A percentile compares a stretch with the other conserved stretches of the same genome.
Evolutionary conservation across 2,113 vertebrate species (phyloP).

Genomic region (Chionis minor): DNA sequence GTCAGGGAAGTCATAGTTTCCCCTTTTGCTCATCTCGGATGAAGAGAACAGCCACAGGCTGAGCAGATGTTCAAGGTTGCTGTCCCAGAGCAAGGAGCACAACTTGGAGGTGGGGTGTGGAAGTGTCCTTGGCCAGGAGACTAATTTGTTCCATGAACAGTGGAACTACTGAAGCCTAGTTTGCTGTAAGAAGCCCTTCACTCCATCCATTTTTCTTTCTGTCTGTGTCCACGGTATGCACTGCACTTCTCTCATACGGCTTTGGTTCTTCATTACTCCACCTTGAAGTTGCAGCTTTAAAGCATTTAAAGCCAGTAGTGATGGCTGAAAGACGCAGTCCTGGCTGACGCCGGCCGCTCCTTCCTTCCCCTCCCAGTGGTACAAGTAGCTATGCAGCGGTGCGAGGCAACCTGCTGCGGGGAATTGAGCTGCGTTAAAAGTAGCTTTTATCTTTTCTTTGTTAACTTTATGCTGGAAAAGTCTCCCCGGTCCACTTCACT

Average conservation of each 20-base stretch:
- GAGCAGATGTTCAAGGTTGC: not conserved
- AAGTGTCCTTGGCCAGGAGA: not conserved
- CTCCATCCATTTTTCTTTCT: not conserved
- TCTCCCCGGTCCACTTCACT: not conserved
- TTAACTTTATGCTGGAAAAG: not conserved
- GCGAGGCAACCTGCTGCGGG: not conserved
- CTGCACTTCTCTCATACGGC: accelerated
- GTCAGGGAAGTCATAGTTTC: not conserved
- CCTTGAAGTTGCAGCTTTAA: not conserved
- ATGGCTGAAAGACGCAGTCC: not conserved
- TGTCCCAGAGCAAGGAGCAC: not conserved
- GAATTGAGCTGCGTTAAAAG: not conserved
- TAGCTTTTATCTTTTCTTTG: not conserved
- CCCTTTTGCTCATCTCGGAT: not conserved
- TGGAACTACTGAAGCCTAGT: not conserved
- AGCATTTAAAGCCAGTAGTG: not conserved
- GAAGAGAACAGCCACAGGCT: not conserved
- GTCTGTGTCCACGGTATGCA: not conserved
- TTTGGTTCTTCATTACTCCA: not conserved
- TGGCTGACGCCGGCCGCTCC: not conserved
- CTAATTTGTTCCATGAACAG: not conserved
- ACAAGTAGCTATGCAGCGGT: not conserved
- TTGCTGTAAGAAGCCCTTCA: not conserved
- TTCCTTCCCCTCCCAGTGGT: not conserved
- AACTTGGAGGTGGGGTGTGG: not conserved